Conservation (phyloP, 2,888 invertebrate genomes). For the Pammene aurita region DNA sequence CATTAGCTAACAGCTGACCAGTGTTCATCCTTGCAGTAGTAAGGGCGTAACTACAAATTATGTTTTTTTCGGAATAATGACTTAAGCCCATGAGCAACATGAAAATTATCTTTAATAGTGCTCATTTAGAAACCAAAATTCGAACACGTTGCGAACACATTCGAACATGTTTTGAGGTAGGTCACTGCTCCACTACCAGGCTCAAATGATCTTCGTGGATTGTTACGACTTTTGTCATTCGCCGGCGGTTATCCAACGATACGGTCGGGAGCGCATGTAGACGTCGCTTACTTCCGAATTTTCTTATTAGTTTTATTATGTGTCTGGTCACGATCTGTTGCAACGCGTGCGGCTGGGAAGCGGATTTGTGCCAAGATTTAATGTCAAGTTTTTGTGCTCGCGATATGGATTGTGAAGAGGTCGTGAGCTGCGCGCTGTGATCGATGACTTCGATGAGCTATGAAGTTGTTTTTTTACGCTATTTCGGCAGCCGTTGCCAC, state of each 20-base stretch:
- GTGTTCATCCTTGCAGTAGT: background rate
- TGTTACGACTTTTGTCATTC: conserved; percentile 23
- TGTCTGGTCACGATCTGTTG: conserved; percentile 37
- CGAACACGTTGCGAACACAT: too few species aligned
- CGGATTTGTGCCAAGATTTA: conserved; percentile 24
- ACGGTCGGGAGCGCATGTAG: conserved; percentile 61
- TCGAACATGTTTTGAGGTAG: conserved; percentile 2
- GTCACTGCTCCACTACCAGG: background rate
- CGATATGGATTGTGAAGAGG: conserved; percentile 4
- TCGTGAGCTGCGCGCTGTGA: conserved; percentile 8
- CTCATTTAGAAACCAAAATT: background rate
- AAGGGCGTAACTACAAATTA: conserved; percentile 2
- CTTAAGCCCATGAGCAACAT: background rate
- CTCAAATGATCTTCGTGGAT: background rate
- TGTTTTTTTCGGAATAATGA: background rate
- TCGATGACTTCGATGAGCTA: background rate
- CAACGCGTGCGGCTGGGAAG: conserved; percentile 27
- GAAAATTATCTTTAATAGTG: background rate
- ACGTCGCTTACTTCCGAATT: conserved; percentile 72
- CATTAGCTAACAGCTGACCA: conserved; percentile 36
- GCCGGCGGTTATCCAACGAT: conserved; percentile 42
- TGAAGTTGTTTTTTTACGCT: background rate
- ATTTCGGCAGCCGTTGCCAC: too few species aligned
- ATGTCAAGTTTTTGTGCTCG: conserved; percentile 26
- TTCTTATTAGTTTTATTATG: conserved; percentile 41